Evolutionary conservation across 2,888 invertebrate species (phyloP).

Genomic region (Rhynchonema sp.): DNA sequence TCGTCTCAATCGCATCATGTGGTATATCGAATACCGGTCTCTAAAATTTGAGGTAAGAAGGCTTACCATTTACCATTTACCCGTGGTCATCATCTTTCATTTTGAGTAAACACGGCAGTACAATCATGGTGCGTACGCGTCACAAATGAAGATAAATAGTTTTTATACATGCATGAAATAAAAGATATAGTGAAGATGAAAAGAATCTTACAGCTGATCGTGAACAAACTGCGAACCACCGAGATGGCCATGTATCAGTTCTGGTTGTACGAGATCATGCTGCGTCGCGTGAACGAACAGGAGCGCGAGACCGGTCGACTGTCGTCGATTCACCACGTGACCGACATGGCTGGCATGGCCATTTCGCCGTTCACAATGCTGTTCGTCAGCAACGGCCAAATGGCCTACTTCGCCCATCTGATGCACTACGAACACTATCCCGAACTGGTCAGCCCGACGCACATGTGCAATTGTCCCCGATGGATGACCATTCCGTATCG

Average conservation of each 20-base stretch:
- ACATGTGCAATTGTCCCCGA: slow-evolving; percentile 23
- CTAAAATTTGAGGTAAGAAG: slow-evolving; percentile 25
- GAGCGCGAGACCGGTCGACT: slow-evolving; percentile 20
- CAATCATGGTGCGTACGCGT: too few relatives aligned
- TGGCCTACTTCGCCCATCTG: slow-evolving; percentile 24
- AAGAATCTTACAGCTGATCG: background rate
- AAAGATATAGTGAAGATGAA: background rate
- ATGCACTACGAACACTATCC: slow-evolving; percentile 28
- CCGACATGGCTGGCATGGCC: slow-evolving; percentile 21
- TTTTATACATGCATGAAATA: too few relatives aligned
- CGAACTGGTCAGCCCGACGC: slow-evolving; percentile 11
- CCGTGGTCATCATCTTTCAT: too few relatives aligned
- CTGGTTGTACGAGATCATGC: slow-evolving; percentile 25
- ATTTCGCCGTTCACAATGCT: slow-evolving; percentile 26
- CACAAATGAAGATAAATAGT: too few relatives aligned
- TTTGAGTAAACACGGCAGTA: too few relatives aligned
- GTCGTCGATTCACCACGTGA: slow-evolving; percentile 19
- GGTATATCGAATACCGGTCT: slow-evolving; percentile 24
- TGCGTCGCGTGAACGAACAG: slow-evolving; percentile 13
- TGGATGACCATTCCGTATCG: slow-evolving; percentile 26
- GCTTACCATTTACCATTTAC: too few relatives aligned
- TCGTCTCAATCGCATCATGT: slow-evolving; percentile 19
- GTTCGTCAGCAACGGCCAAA: slow-evolving; percentile 21
- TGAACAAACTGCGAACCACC: slow-evolving; percentile 13
- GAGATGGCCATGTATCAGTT: slow-evolving; percentile 23